phyloP scores from a whole-genome alignment of 2,797 vertebrate genomes.

The Trematocara caparti region DNA sequence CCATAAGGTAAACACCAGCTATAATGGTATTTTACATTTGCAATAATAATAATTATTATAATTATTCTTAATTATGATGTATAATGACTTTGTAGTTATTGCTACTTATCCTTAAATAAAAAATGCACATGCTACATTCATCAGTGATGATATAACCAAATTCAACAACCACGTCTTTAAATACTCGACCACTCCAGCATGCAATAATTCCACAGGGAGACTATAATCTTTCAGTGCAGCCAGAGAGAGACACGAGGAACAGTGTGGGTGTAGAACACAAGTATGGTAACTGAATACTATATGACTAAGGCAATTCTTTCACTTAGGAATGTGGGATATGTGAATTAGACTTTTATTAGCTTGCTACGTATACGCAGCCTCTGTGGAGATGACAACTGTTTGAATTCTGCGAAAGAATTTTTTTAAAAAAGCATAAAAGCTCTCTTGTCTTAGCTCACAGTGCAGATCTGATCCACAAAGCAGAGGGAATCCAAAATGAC shows the following conservation, averaged over 20 bases:
- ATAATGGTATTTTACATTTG: not conserved
- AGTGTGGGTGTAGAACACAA: constrained; percentile 7
- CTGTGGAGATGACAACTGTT: constrained; percentile 37
- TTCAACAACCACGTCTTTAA: not conserved
- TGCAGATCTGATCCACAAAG: constrained; percentile 16
- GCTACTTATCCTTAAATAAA: not conserved
- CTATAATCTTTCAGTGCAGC: constrained; percentile 18
- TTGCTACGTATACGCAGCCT: not conserved
- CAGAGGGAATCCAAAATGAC: constrained; percentile 32
- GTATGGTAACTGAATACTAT: constrained; percentile 32
- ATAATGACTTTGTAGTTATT: not conserved
- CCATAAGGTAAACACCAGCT: not conserved
- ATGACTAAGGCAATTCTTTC: not conserved
- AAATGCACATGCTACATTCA: not conserved
- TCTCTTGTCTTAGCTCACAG: constrained; percentile 37
- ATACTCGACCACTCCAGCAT: not conserved
- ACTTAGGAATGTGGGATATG: not conserved
- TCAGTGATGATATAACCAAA: constrained; percentile 3
- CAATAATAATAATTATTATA: not conserved
- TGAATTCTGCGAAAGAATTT: constrained; percentile 19
- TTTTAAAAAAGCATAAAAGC: not conserved
- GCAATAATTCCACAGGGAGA: constrained; percentile 8
- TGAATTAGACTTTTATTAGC: constrained; percentile 12
- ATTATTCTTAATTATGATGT: not conserved
- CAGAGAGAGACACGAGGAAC: not conserved